phyloP scores from a whole-genome alignment of 2,888 invertebrate genomes.

The Sialis fuliginosa region DNA sequence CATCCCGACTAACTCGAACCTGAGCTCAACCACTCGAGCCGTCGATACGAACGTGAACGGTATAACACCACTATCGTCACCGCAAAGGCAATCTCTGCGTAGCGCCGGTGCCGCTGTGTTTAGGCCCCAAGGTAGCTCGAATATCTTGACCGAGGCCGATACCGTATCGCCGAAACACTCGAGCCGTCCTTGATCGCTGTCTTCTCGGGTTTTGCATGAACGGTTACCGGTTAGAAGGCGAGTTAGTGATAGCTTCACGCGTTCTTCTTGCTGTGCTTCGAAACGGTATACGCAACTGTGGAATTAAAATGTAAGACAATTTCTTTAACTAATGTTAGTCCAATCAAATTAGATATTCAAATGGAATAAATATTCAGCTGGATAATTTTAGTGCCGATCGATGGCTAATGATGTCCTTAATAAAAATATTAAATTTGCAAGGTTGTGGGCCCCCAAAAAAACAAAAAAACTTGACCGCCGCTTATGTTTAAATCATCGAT shows the following conservation, averaged over 20 bases:
- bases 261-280: slow-evolving; percentile 68
- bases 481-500: no score
- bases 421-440: no score
- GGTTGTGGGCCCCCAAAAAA: no score
- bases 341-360: no score
- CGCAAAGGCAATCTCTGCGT: slow-evolving; percentile 66
- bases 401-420: no score
- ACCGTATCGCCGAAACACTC: slow-evolving; percentile 49
- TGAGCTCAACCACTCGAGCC: slow-evolving; percentile 58
- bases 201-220: slow-evolving; percentile 37
- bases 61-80: slow-evolving; percentile 30
- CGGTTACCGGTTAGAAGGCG: slow-evolving; percentile 37
- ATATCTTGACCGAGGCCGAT: slow-evolving; percentile 51
- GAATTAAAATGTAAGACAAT: slow-evolving; percentile 8
- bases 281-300: slow-evolving; percentile 73
- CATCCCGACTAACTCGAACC: slow-evolving; percentile 71
- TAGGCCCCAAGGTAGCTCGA: slow-evolving; percentile 52
- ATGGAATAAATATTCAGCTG: no score
- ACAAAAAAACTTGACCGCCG: no score
- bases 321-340: background rate
- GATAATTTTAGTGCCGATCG: no score
- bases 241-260: slow-evolving; percentile 57
- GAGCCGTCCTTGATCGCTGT: slow-evolving; percentile 46
- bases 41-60: slow-evolving; percentile 64
- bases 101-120: slow-evolving; percentile 42